Conservation (phyloP, 2,888 invertebrate species). For the Amiota mariae region DNA sequence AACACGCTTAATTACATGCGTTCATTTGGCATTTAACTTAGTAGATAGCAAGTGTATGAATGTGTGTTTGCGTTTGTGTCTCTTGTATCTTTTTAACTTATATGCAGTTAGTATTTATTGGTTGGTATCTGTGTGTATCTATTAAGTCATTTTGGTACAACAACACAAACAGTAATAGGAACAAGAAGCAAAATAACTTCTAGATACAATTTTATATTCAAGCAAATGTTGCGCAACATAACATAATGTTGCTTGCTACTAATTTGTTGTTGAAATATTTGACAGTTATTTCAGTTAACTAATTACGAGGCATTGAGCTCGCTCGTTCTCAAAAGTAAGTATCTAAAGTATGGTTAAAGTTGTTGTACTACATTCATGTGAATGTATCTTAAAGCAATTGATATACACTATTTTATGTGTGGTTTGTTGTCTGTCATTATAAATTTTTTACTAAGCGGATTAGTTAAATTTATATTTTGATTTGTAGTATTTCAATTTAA, state of each 20-base stretch:
- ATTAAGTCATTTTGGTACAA: constrained; percentile 29
- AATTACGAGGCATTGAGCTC: not conserved
- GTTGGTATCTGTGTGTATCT: not conserved
- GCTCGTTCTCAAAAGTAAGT: not conserved
- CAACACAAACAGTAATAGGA: too few species aligned
- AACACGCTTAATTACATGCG: constrained; percentile 25
- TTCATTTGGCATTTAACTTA: constrained; percentile 18
- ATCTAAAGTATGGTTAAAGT: too few species aligned
- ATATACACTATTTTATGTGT: too few species aligned
- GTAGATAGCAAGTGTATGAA: too few species aligned
- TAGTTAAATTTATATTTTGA: too few species aligned
- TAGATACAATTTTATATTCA: not conserved
- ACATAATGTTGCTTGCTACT: constrained; percentile 1
- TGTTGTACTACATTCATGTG: too few species aligned
- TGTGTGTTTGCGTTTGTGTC: not conserved
- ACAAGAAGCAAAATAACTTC: constrained; percentile 3
- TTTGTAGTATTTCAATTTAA: too few species aligned
- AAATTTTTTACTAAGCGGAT: too few species aligned
- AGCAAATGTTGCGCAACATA: not conserved
- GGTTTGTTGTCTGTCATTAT: too few species aligned
- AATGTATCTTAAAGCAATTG: too few species aligned
- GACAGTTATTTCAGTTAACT: constrained; percentile 3
- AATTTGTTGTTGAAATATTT: constrained; percentile 20
- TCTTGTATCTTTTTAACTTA: constrained; percentile 5
- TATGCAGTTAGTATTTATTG: not conserved